Percentiles rank a stretch among this genome's conserved stretches.
These are phyloP conservation scores for Cairina moschata DNA, from an alignment of 2,113 vertebrate species.

Conservation along the genomic window DNA sequence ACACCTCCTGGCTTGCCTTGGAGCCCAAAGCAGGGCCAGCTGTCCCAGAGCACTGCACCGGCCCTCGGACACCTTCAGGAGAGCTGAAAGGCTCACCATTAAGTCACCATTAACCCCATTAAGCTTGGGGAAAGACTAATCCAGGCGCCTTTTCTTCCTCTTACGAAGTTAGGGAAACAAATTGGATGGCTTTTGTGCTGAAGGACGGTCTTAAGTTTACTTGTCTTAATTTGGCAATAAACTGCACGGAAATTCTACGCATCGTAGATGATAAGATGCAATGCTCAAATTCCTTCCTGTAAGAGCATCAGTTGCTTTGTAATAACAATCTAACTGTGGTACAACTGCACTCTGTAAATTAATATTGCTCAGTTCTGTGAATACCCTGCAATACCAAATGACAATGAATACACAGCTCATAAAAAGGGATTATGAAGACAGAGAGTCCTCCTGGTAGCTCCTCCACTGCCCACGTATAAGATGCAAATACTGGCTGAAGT, in stretches of 20 bases:
- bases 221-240: not conserved
- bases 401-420: not conserved
- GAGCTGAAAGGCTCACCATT: not conserved
- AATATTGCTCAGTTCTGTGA: not conserved
- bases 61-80: not conserved
- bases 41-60: accelerated
- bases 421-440: not conserved
- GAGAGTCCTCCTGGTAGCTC: not conserved
- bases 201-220: not conserved
- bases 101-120: not conserved
- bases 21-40: not conserved
- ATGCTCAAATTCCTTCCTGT: not conserved
- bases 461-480: not conserved
- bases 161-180: not conserved
- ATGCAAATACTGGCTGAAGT: not conserved
- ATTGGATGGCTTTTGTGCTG: not conserved
- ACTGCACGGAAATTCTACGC: not conserved
- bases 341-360: not conserved
- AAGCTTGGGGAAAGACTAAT: not conserved
- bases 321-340: not conserved
- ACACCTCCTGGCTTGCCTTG: not conserved
- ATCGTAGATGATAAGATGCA: not conserved
- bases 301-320: not conserved
- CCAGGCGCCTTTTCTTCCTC: not conserved
- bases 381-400: not conserved